These are phyloP conservation scores for Falco berigora DNA, from an alignment of 2,797 vertebrate genomes.

Conservation along the genomic window DNA sequence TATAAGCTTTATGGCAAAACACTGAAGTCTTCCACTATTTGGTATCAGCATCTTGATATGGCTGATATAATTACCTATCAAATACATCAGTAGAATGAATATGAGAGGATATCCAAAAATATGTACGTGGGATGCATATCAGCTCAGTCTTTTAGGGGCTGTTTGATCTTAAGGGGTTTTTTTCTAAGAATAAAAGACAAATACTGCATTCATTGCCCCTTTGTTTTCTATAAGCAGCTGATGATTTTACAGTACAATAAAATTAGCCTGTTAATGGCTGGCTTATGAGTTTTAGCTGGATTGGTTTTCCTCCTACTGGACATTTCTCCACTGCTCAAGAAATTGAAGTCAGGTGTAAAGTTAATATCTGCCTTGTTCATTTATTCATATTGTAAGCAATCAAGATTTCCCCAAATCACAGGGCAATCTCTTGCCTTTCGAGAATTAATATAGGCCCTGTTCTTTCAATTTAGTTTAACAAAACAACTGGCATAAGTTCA, in stretches of 20 bases:
- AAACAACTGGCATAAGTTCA: slow-evolving; percentile 55
- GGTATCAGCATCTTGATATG: not conserved
- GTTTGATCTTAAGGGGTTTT: not conserved
- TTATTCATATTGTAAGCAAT: slow-evolving; percentile 54
- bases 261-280: slow-evolving; percentile 15
- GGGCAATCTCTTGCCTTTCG: slow-evolving; percentile 34
- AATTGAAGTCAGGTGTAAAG: slow-evolving; percentile 55
- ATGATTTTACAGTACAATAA: slow-evolving; percentile 41
- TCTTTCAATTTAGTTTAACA: slow-evolving; percentile 46
- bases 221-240: slow-evolving; percentile 36
- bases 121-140: not conserved
- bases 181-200: not conserved
- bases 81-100: slow-evolving; percentile 11
- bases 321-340: slow-evolving; percentile 30
- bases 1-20: slow-evolving; percentile 17
- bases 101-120: slow-evolving; percentile 6
- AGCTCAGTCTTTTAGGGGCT: not conserved
- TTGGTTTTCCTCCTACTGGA: slow-evolving; percentile 34
- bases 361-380: slow-evolving; percentile 54
- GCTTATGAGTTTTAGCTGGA: not conserved
- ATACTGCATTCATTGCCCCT: not conserved
- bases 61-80: slow-evolving; percentile 33
- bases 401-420: slow-evolving; percentile 60
- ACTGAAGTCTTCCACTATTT: not conserved
- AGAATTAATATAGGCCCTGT: slow-evolving; percentile 24